These are phyloP conservation scores for Sesamia inferens DNA, from an alignment of 2,888 invertebrate genomes.

Conservation along the genomic window DNA sequence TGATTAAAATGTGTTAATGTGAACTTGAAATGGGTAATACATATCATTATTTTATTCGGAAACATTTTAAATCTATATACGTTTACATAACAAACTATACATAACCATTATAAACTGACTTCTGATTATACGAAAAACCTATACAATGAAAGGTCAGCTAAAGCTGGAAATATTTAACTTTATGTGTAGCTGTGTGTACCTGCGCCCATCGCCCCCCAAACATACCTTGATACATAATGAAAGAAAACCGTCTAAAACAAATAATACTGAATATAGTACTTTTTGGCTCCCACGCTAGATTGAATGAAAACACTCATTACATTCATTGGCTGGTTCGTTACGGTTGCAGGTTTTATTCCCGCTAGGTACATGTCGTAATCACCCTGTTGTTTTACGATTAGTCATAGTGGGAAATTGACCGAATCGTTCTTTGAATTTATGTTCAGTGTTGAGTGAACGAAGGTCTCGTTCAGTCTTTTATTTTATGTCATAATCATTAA, in stretches of 20 bases:
- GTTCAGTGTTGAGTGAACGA: background rate
- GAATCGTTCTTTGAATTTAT: slow-evolving; percentile 12
- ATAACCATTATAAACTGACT: too few species aligned
- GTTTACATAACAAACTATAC: too few species aligned
- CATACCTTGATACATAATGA: background rate
- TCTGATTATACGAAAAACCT: too few species aligned
- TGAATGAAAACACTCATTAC: slow-evolving; percentile 53
- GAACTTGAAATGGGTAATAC: background rate
- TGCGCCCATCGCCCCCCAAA: background rate
- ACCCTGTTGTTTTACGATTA: slow-evolving; percentile 53
- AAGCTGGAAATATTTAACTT: too few species aligned
- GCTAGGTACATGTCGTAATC: slow-evolving; percentile 41
- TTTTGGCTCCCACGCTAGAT: slow-evolving; percentile 49
- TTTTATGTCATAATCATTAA: background rate
- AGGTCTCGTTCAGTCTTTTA: background rate
- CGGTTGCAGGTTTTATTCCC: slow-evolving; percentile 52
- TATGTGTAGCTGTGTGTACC: too few species aligned
- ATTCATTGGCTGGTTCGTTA: slow-evolving; percentile 47
- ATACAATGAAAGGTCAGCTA: too few species aligned
- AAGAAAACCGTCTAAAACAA: slow-evolving; percentile 25
- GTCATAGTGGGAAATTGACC: slow-evolving; percentile 22
- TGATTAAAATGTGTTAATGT: background rate
- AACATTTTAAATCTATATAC: background rate
- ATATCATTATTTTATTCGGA: background rate
- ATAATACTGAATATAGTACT: background rate